A percentile compares a stretch with the other conserved stretches of the same genome.
Evolutionary conservation across 2,797 vertebrate species (phyloP).

Genomic region (Dermochelys coriacea): DNA sequence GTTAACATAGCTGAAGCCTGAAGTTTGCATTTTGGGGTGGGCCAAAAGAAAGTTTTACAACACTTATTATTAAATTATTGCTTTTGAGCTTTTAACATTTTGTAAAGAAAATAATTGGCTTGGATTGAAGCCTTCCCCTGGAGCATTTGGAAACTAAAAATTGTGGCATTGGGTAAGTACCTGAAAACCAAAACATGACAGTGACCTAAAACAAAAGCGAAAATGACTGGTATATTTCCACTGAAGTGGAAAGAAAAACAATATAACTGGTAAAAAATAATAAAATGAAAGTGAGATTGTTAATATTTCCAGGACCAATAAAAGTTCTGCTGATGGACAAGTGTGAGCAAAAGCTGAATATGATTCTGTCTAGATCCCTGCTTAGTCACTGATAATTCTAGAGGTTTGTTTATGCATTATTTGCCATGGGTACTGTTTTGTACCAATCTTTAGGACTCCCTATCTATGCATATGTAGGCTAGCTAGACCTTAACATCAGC

Average conservation of each 20-base stretch:
- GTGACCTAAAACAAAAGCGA: constrained; percentile 60
- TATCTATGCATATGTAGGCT: rapidly evolving
- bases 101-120: constrained; percentile 55
- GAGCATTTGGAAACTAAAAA: constrained; percentile 67
- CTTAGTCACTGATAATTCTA: neutral
- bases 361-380: neutral
- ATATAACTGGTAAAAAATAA: neutral
- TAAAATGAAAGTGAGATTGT: neutral
- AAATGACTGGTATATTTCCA: constrained; percentile 44
- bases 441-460: neutral
- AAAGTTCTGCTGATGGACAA: neutral
- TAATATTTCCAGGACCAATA: neutral
- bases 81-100: constrained; percentile 52
- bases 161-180: constrained; percentile 48
- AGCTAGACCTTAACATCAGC: rapidly evolving
- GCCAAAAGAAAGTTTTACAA: constrained; percentile 18
- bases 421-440: neutral
- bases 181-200: constrained; percentile 58
- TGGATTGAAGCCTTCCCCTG: constrained; percentile 34
- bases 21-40: neutral
- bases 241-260: neutral
- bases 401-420: neutral
- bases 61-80: constrained; percentile 27
- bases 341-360: neutral
- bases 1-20: neutral